Conservation (phyloP, 2,113 vertebrate genomes). For the Cavia aperea region DNA sequence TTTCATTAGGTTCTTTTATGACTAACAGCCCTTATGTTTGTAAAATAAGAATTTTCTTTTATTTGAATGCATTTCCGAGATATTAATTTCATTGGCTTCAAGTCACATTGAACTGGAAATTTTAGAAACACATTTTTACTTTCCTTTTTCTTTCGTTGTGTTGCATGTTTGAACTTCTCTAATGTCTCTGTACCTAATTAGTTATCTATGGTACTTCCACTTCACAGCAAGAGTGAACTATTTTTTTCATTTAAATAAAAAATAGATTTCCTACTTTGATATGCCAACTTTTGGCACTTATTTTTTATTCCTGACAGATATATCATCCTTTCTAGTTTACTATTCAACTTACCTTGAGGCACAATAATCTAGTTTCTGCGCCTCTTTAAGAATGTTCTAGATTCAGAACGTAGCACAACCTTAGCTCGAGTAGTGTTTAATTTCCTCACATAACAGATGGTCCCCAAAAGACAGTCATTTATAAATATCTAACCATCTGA, state of each 20-base stretch:
- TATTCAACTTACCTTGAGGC: background rate
- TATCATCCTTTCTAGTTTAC: background rate
- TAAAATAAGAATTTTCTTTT: slow-evolving; percentile 20
- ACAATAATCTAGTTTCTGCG: background rate
- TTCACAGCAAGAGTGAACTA: background rate
- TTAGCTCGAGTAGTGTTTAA: background rate
- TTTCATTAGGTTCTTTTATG: slow-evolving; percentile 13
- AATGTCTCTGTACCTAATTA: slow-evolving; percentile 9
- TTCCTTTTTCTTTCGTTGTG: background rate
- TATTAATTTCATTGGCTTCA: slow-evolving; percentile 39
- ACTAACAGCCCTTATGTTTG: background rate
- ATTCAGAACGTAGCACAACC: background rate
- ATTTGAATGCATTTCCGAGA: background rate
- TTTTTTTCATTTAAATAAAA: background rate
- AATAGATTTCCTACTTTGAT: background rate
- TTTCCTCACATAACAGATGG: background rate
- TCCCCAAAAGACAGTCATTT: background rate
- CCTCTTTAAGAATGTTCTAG: background rate
- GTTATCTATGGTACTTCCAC: background rate
- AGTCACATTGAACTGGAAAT: background rate
- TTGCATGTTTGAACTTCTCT: background rate
- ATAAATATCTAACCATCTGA: background rate
- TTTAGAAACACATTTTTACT: background rate
- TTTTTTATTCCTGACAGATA: background rate
- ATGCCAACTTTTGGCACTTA: background rate